These are phyloP conservation scores for Pterois miles DNA, from an alignment of 2,797 vertebrate genomes.

Conservation along the genomic window DNA sequence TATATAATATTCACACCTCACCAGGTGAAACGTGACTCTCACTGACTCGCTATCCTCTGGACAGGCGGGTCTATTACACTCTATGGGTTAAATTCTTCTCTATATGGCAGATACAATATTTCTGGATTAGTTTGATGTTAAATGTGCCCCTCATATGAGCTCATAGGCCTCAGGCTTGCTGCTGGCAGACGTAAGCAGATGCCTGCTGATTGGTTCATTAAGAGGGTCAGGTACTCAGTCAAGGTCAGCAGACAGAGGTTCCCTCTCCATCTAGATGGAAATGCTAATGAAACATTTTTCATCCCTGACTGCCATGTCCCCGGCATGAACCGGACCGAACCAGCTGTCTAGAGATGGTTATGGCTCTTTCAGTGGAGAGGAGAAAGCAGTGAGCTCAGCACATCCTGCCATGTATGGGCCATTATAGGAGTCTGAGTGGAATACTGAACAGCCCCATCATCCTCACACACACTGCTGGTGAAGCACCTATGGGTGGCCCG, in stretches of 20 bases:
- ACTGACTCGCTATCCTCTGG: too few relatives aligned
- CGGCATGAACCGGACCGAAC: slow-evolving; percentile 37
- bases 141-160: neutral
- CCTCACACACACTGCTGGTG: neutral
- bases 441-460: slow-evolving; percentile 21
- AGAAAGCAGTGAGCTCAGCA: slow-evolving; percentile 48
- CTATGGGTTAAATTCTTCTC: too few relatives aligned
- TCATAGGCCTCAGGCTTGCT: slow-evolving; percentile 5
- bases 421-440: slow-evolving; percentile 34
- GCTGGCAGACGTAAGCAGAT: slow-evolving; percentile 6
- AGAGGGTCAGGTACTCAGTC: slow-evolving; percentile 34
- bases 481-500: neutral
- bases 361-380: slow-evolving; percentile 17
- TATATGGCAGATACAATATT: slow-evolving; percentile 16
- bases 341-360: slow-evolving; percentile 46
- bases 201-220: slow-evolving; percentile 55
- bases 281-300: slow-evolving; percentile 63
- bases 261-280: slow-evolving; percentile 42
- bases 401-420: slow-evolving; percentile 6
- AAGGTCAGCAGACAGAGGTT: slow-evolving; percentile 61
- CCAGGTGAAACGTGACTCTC: too few relatives aligned
- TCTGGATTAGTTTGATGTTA: slow-evolving; percentile 14
- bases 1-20: too few relatives aligned
- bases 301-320: slow-evolving; percentile 47
- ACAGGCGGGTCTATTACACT: too few relatives aligned